Percentiles rank a stretch among this genome's conserved stretches.
Evolutionary conservation across 2,113 vertebrate species (phyloP).

Genomic region (Rhagologus leucostigma): DNA sequence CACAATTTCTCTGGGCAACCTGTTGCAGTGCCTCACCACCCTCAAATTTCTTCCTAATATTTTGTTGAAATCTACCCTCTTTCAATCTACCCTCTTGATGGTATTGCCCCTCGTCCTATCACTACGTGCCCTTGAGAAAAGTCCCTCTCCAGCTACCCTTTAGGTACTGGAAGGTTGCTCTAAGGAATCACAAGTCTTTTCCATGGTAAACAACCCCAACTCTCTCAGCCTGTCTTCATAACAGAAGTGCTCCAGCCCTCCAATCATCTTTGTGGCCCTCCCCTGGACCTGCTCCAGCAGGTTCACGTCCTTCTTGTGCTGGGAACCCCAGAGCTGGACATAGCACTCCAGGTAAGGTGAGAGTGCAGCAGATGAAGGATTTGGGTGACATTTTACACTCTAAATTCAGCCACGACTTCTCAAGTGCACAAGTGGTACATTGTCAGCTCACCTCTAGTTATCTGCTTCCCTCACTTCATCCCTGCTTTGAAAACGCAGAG

Average conservation of each 20-base stretch:
- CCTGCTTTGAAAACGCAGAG: not conserved
- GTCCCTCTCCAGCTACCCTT: not conserved
- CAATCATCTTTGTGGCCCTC: rapidly evolving
- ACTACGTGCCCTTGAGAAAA: not conserved
- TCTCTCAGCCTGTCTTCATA: too few relatives aligned
- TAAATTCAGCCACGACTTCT: not conserved
- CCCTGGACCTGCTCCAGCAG: not conserved
- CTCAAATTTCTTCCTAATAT: not conserved
- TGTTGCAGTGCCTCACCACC: not conserved
- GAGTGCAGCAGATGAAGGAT: not conserved
- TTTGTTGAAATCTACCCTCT: not conserved
- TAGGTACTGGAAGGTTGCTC: not conserved
- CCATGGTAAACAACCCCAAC: not conserved
- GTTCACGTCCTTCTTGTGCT: not conserved
- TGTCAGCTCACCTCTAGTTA: not conserved
- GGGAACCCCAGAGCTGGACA: not conserved
- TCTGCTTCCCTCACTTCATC: not conserved
- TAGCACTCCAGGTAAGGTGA: not conserved
- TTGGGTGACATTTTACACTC: not conserved
- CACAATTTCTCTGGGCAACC: not conserved
- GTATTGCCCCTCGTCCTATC: not conserved
- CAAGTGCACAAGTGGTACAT: not conserved
- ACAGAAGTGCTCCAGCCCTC: not conserved
- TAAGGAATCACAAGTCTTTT: not conserved
- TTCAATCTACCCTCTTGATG: not conserved